Evolutionary conservation across 1,140 invertebrate genomes (phyloP).

Genomic region (Polyergus mexicanus): DNA sequence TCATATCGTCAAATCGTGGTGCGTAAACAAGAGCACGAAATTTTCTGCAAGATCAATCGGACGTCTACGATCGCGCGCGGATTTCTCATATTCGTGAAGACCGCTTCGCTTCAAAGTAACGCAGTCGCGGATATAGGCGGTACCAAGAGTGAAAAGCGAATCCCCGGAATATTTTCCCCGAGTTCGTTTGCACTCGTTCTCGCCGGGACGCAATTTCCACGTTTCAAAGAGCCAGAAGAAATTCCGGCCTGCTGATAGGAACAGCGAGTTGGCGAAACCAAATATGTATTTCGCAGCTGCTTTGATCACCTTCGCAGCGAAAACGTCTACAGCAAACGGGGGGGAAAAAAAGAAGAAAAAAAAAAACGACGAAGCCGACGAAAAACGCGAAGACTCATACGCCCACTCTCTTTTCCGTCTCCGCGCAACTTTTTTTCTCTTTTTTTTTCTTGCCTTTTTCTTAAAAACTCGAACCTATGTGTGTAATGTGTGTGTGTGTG

Average conservation of each 20-base stretch:
- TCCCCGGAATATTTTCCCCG: slow-evolving; percentile 68
- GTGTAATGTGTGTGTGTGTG: slow-evolving; percentile 66
- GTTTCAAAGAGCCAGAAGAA: slow-evolving; percentile 74
- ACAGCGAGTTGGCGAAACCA: slow-evolving; percentile 71
- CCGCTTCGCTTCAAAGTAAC: slow-evolving; percentile 55
- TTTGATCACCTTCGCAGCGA: slow-evolving; percentile 74
- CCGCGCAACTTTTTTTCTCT: not conserved
- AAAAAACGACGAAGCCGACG: not conserved
- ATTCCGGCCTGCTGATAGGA: slow-evolving; percentile 47
- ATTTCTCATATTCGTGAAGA: slow-evolving; percentile 65
- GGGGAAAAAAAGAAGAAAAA: too few relatives aligned
- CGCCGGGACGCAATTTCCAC: slow-evolving; percentile 75
- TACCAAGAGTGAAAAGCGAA: slow-evolving; percentile 54
- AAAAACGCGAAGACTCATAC: slow-evolving; percentile 28
- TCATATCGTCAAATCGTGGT: slow-evolving; percentile 8
- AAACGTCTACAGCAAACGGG: slow-evolving; percentile 53
- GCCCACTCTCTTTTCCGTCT: not conserved
- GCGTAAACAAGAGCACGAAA: slow-evolving; percentile 65
- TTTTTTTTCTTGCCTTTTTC: slow-evolving; percentile 2
- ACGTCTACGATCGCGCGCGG: slow-evolving; percentile 38
- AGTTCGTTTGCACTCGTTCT: slow-evolving; percentile 66
- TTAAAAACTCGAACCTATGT: slow-evolving; percentile 39
- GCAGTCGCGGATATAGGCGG: slow-evolving; percentile 12
- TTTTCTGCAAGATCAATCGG: slow-evolving; percentile 69
- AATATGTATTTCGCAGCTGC: slow-evolving; percentile 74